Evolutionary conservation across 2,797 vertebrate genomes (phyloP).

Genomic region (Tarsius wallacei): DNA sequence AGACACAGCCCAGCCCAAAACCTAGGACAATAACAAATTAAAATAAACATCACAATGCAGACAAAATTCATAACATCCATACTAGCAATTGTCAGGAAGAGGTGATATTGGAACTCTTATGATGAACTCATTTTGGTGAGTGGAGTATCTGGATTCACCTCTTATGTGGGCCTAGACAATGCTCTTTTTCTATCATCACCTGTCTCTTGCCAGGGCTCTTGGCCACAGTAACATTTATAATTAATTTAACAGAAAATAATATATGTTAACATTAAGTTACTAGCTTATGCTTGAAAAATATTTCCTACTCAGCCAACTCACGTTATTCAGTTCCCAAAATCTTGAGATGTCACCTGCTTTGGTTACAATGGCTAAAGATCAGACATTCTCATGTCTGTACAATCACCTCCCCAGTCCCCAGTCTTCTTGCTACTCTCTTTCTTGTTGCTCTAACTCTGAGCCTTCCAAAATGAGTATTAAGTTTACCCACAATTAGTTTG

Average conservation of each 20-base stretch:
- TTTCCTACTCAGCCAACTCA: not conserved
- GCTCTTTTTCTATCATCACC: not conserved
- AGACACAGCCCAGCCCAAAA: not conserved
- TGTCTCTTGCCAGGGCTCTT: not conserved
- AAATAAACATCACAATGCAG: not conserved
- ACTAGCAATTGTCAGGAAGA: not conserved
- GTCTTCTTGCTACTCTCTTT: not conserved
- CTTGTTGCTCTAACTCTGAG: not conserved
- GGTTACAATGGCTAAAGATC: not conserved
- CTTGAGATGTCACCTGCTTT: not conserved
- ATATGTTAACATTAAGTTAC: not conserved
- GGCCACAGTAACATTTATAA: not conserved
- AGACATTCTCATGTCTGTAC: not conserved
- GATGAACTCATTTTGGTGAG: not conserved
- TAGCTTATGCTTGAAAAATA: not conserved
- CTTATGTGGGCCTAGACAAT: not conserved
- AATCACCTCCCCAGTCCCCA: not conserved
- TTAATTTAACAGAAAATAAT: conserved; percentile 1
- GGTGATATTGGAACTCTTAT: not conserved
- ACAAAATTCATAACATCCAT: not conserved
- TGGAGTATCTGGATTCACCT: not conserved
- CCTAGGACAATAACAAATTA: not conserved
- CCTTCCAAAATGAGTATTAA: not conserved
- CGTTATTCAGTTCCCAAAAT: not conserved
- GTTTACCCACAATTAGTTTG: not conserved